Evolutionary conservation across 2,113 vertebrate genomes (phyloP).

Genomic region (Pelobates fuscus): DNA sequence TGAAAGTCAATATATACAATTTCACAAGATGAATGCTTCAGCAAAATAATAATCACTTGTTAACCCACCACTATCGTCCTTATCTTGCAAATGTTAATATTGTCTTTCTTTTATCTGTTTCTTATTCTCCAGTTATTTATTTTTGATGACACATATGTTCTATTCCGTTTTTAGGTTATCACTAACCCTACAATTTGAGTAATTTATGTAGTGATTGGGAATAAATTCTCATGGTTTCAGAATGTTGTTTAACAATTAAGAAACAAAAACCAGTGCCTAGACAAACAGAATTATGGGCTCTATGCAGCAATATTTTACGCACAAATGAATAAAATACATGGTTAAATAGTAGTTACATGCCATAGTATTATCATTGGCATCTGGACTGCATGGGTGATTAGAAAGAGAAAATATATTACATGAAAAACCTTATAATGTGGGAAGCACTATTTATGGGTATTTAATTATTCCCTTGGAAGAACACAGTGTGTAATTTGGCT

Average conservation of each 20-base stretch:
- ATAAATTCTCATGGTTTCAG: not conserved
- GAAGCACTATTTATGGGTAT: not conserved
- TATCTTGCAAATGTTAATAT: too few species aligned
- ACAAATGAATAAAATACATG: not conserved
- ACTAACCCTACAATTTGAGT: too few species aligned
- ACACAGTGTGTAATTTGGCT: not conserved
- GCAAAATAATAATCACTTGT: too few species aligned
- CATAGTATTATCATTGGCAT: slow-evolving; percentile 5
- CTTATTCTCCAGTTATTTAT: too few species aligned
- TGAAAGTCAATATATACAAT: too few species aligned
- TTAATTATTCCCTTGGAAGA: not conserved
- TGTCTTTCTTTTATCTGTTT: too few species aligned
- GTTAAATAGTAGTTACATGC: not conserved
- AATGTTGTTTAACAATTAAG: slow-evolving; percentile 1
- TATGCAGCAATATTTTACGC: not conserved
- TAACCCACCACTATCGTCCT: too few species aligned
- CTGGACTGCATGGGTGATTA: not conserved
- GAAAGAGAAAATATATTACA: not conserved
- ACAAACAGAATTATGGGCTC: not conserved
- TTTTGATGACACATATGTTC: too few species aligned
- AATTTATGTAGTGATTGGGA: not conserved
- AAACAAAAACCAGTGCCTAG: not conserved
- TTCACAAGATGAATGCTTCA: too few species aligned
- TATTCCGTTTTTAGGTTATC: too few species aligned
- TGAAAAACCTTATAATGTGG: not conserved